Percentiles rank a stretch among this genome's conserved stretches.
phyloP scores from a whole-genome alignment of 1,140 invertebrate genomes.

The Meloidogyne chitwoodi region DNA sequence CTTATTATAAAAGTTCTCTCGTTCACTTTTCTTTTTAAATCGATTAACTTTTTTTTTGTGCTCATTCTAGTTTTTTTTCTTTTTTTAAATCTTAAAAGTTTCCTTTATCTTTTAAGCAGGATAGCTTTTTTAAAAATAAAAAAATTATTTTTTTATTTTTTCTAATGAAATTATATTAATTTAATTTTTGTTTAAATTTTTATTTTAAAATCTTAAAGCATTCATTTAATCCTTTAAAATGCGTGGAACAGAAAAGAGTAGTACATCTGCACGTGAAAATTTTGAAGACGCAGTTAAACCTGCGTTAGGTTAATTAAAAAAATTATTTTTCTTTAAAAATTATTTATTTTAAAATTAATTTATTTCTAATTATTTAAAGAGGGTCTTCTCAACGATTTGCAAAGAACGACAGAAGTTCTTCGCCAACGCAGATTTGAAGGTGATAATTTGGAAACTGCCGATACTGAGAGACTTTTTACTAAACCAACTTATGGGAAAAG shows the following conservation, averaged over 20 bases:
- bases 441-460: constrained; percentile 15
- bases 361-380: constrained; percentile 37
- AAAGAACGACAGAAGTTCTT: constrained; percentile 44
- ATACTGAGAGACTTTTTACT: neutral
- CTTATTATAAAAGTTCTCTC: no score
- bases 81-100: no score
- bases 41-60: neutral
- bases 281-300: constrained; percentile 59
- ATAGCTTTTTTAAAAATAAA: no score
- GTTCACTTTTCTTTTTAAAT: no score
- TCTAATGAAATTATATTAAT: no score
- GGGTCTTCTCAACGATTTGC: constrained; percentile 38
- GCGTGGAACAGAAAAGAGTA: constrained; percentile 1
- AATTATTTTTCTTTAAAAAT: neutral
- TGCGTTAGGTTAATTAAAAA: constrained; percentile 47
- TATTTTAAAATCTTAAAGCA: no score
- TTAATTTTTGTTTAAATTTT: no score
- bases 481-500: neutral
- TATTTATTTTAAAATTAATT: neutral
- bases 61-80: neutral
- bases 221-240: no score
- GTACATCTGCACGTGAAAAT: neutral
- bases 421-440: constrained; percentile 7
- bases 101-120: no score
- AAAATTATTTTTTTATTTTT: no score